Evolutionary conservation across 2,113 vertebrate genomes (phyloP), one percentile per base, ranked within the genome.

Genomic region (Pogonocichla stellata): DNA sequence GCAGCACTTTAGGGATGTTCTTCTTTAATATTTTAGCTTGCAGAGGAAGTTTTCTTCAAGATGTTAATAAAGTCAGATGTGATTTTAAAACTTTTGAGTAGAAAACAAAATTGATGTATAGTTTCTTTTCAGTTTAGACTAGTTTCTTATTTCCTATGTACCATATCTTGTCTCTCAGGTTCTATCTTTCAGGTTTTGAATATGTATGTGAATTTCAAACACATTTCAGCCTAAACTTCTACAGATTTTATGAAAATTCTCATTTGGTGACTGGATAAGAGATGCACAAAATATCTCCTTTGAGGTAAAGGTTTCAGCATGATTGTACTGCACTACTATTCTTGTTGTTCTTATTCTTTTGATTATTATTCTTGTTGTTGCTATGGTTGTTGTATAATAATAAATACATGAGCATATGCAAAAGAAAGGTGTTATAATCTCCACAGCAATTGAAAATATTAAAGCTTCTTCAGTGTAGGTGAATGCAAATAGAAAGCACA

Each of bases 11-110:
- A 85, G 69, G 88, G 48, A 93, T 84, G n/a, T 73, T 92, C 43
- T 85, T 60, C 87, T 90, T 95, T 56, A 96, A 83, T 75, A 92
- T 95, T 88, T 84, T 89, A 86, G 19, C 40, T 80, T 66, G 24
- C 53, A 96, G 14, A 17, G 31, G 36, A 62, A 95, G 31, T 12
- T 74, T 87, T 92, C 57, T 94, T 95, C 69, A 72, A 91, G 22
- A 94, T 13, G 34, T 58, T 92, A 86, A 66, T 84, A 77, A 88
- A 78, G n/a, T 57, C 40, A 89, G 77, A 24, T 5, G 8, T 69
- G 48, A 69, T 79, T 81, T 85, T 43, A 19, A 87, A 91, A 78
- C 23, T 74, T 91, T n/a, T 62, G 5, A 84, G 31, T 12, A 64
- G 22, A 74, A 80, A 86, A 54, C 5, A 80, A 62, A 65, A 54